Base-by-base conservation (phyloP, 2,888 invertebrate species). In the Pheosia tremula region DNA sequence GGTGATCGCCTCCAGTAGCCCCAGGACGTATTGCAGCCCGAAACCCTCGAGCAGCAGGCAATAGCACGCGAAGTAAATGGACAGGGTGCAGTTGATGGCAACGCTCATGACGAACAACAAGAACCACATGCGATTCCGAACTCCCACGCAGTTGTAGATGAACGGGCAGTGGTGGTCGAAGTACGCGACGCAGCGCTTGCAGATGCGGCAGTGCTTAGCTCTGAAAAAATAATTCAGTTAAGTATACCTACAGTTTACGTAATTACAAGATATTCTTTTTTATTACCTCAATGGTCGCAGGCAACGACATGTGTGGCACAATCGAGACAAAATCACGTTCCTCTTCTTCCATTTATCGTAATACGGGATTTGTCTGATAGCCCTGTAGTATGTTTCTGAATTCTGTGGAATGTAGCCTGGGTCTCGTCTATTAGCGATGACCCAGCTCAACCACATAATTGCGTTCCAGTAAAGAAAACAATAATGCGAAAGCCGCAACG, bases 161-260 rank as follows among this genome's bases (percentile, higher is more conserved):
- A 98, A 98, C 0, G 98, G 98, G 84, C 98, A 98, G 85, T 98
- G 98, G 88, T 98, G 98, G 85, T 98, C 98, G 82, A 98, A 98
- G 85, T 98, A 97, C 0, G 96, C 96, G 3, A 98, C 97, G 82
- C 97, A 97, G 62, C 97, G 95, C 84, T 98, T 98, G 90, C 98
- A 98, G 60, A 98, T 96, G 57, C 98, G 95, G 79, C 98, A 98
- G 86, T 98, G 98, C 85, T 98, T 98, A 6, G 98, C 98, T 71
- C 93, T 93, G 83, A 6, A 66, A 77, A 68, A 59, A 55, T 50
- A 50, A 24, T 50, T 5, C 24, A 43, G 10, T 43, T 10, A 41
- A 7, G 41, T 41, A 24, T 52, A 52, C 45, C 45, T 45, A 45
- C 45, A 8, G 41, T 3, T 41, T 41, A 41, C 41, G 8, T 41